A percentile compares a stretch with the other conserved stretches of the same genome.
These are phyloP conservation scores for Scaeva pyrastri DNA, from an alignment of 2,888 invertebrate genomes.

Conservation along the genomic window DNA sequence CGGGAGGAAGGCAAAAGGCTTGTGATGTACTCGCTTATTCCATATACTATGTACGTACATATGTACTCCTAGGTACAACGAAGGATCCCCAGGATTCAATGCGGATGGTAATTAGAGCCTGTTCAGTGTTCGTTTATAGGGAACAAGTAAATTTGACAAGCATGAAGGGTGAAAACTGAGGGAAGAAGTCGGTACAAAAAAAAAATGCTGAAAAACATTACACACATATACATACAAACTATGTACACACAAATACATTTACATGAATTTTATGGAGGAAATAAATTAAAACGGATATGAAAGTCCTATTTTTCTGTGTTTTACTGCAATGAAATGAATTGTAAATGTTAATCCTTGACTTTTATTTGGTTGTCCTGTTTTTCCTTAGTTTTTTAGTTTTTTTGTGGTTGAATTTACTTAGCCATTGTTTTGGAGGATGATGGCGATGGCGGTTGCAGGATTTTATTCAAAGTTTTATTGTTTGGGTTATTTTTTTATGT, in stretches of 20 bases:
- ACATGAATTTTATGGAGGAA: slow-evolving; percentile 22
- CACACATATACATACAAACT: not conserved
- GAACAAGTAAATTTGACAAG: slow-evolving; percentile 39
- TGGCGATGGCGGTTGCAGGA: not conserved
- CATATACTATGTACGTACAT: too few relatives aligned
- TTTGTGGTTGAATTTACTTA: slow-evolving; percentile 22
- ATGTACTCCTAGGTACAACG: not conserved
- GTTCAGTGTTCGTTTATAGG: slow-evolving; percentile 35
- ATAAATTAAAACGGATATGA: slow-evolving; percentile 61
- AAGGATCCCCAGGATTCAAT: slow-evolving; percentile 56
- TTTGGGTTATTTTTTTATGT: slow-evolving; percentile 9
- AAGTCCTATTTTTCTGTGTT: slow-evolving; percentile 46
- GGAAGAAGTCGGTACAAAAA: not conserved
- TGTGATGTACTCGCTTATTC: slow-evolving; percentile 12
- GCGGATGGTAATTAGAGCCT: slow-evolving; percentile 73
- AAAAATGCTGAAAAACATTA: not conserved
- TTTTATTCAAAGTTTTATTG: slow-evolving; percentile 18
- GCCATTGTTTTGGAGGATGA: not conserved
- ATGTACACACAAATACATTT: not conserved
- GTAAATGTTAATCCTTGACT: slow-evolving; percentile 73
- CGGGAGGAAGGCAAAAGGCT: slow-evolving; percentile 34
- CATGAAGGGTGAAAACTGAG: slow-evolving; percentile 8
- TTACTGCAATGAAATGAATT: slow-evolving; percentile 34
- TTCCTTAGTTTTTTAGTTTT: not conserved
- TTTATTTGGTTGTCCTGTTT: slow-evolving; percentile 63